Conservation (phyloP, 2,113 vertebrate genomes). For the Hyperopisus bebe region DNA sequence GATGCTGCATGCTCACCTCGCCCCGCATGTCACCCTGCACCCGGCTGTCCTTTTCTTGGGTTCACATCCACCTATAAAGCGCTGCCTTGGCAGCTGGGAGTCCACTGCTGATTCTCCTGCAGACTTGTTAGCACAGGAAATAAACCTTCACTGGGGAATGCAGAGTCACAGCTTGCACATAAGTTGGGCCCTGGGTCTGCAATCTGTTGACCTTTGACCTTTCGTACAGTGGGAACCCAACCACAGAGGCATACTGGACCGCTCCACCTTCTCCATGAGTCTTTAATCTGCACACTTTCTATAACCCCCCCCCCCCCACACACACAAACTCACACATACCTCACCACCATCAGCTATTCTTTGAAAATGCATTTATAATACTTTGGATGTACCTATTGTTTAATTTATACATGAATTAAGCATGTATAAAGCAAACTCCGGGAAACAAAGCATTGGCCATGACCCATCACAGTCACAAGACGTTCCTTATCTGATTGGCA, state of each 20-base stretch:
- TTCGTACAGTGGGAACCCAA: background rate
- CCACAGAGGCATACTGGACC: background rate
- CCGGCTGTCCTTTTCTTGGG: background rate
- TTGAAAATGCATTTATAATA: background rate
- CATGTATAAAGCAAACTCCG: background rate
- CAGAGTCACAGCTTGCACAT: background rate
- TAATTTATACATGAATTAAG: slow-evolving; percentile 1
- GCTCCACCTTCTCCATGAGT: background rate
- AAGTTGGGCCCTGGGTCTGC: background rate
- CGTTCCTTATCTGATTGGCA: background rate
- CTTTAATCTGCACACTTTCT: background rate
- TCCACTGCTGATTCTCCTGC: background rate
- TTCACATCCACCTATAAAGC: background rate
- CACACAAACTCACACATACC: background rate
- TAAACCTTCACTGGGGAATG: background rate
- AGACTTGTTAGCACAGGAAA: background rate
- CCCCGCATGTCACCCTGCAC: background rate
- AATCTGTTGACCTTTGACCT: background rate
- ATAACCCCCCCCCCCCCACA: background rate
- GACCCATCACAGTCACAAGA: background rate
- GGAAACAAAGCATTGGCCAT: background rate
- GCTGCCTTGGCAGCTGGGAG: background rate
- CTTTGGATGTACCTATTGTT: background rate
- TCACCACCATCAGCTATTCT: background rate
- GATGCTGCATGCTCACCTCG: background rate